Percentiles rank a stretch among this genome's conserved stretches.
Evolutionary conservation across 2,113 vertebrate species (phyloP).

Genomic region (Delphinus delphis): DNA sequence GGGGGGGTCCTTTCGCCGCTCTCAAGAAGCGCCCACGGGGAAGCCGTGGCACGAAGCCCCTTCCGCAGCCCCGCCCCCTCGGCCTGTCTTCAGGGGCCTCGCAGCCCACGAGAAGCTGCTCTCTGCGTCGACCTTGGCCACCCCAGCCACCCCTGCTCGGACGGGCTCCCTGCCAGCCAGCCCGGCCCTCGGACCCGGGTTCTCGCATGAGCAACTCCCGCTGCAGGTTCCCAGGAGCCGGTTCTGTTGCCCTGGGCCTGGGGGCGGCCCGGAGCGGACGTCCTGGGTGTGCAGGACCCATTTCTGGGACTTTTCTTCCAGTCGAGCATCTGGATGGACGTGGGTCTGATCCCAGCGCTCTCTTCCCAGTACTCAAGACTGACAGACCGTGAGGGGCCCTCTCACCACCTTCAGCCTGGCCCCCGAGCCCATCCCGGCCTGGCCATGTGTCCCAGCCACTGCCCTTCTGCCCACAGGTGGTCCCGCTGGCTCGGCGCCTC

Average conservation of each 20-base stretch:
- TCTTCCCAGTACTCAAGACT: not conserved
- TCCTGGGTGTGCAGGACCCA: not conserved
- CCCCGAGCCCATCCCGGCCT: not conserved
- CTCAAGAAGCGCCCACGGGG: not conserved
- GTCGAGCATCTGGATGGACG: rapidly evolving
- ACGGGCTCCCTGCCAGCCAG: slow-evolving; percentile 20
- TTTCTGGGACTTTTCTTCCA: not conserved
- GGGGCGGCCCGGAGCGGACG: rapidly evolving
- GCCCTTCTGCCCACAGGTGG: not conserved
- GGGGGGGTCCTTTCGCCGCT: not conserved
- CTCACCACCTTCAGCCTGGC: not conserved
- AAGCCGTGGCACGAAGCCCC: not conserved
- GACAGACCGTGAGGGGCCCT: not conserved
- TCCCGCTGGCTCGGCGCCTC: not conserved
- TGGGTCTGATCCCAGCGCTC: rapidly evolving
- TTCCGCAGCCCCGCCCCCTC: not conserved
- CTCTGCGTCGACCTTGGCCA: not conserved
- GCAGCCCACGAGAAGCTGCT: rapidly evolving
- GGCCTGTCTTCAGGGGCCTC: not conserved
- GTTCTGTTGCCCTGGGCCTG: rapidly evolving
- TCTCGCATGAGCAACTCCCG: not conserved
- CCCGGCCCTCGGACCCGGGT: not conserved
- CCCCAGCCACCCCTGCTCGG: not conserved
- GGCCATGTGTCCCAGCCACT: not conserved
- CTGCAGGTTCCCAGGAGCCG: rapidly evolving